phyloP scores from a whole-genome alignment of 2,113 vertebrate species.

The Amphiprion percula region DNA sequence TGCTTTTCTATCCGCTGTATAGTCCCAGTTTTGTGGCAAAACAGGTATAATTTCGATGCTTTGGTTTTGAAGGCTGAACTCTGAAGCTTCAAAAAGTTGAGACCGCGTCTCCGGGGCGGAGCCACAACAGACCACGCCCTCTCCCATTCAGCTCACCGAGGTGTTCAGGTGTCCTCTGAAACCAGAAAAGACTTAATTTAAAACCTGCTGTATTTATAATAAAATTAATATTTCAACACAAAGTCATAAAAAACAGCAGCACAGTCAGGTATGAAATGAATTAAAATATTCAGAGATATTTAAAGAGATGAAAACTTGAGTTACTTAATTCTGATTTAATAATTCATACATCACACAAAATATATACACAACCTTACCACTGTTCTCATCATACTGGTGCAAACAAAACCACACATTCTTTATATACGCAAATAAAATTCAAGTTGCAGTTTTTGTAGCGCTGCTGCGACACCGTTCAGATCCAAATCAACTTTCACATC shows the following conservation, averaged over 20 bases:
- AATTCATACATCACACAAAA: background rate
- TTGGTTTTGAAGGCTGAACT: background rate
- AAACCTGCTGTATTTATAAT: background rate
- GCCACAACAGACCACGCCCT: constrained; percentile 37
- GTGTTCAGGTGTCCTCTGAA: background rate
- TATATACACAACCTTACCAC: background rate
- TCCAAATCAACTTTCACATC: too few species aligned
- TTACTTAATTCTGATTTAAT: background rate
- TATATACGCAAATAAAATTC: background rate
- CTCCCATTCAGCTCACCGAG: background rate
- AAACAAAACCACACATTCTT: background rate
- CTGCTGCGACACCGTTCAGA: background rate
- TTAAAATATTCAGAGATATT: background rate
- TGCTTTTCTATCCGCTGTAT: too few species aligned
- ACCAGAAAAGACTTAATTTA: background rate
- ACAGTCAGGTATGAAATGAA: background rate
- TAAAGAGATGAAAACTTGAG: background rate
- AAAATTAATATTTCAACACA: background rate
- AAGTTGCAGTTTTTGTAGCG: background rate
- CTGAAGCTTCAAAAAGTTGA: background rate
- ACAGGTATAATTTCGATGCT: background rate
- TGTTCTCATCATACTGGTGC: background rate
- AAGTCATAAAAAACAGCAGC: too few species aligned
- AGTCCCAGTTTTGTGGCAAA: too few species aligned
- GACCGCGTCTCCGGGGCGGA: constrained; percentile 16